These are phyloP conservation scores for Cryptoprocta ferox DNA, from an alignment of 2,797 vertebrate species.

Conservation along the genomic window DNA sequence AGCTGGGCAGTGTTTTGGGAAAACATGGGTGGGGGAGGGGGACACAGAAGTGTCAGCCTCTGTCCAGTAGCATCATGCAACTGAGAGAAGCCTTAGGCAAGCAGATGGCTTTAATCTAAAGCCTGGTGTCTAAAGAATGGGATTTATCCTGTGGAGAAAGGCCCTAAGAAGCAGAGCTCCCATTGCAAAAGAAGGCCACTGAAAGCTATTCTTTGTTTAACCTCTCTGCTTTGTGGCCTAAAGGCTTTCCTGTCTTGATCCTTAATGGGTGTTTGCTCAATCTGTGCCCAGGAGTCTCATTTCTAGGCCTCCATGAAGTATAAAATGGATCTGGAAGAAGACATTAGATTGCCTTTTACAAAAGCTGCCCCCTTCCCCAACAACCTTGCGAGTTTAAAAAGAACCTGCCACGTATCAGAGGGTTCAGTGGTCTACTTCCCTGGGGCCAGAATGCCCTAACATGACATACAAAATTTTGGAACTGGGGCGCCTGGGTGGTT, in stretches of 20 bases:
- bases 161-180: not conserved
- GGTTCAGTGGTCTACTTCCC: not conserved
- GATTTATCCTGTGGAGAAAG: constrained; percentile 9
- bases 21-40: not conserved
- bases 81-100: not conserved
- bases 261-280: not conserved
- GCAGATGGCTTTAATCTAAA: constrained; percentile 50
- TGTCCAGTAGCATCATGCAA: constrained; percentile 12
- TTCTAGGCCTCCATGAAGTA: not conserved
- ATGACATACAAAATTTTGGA: not conserved
- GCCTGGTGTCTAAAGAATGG: not conserved
- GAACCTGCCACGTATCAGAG: not conserved
- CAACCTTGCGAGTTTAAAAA: not conserved
- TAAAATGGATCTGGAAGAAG: not conserved
- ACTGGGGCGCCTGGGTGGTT: too few species aligned
- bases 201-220: constrained; percentile 61
- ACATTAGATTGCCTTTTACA: not conserved
- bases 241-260: constrained; percentile 9
- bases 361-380: not conserved
- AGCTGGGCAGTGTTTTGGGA: constrained; percentile 64
- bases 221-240: not conserved
- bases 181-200: not conserved
- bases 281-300: not conserved
- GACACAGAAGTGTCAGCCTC: constrained; percentile 10
- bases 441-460: not conserved